phyloP scores from a whole-genome alignment of 2,113 vertebrate genomes.

The Oryzias melastigma region DNA sequence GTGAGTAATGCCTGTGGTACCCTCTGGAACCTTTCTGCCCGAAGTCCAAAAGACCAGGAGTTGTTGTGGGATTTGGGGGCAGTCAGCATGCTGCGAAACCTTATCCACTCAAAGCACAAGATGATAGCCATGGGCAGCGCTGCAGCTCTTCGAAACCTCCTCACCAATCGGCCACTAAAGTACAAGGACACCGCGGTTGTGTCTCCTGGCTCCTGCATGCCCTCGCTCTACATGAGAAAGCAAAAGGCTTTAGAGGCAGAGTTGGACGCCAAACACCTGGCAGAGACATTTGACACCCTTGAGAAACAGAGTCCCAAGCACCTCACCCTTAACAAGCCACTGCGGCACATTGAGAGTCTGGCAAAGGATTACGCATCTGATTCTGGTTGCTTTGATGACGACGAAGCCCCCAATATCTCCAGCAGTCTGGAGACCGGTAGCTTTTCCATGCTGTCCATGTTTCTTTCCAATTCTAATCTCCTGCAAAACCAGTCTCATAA shows the following conservation, averaged over 20 bases:
- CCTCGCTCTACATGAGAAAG: conserved; percentile 94
- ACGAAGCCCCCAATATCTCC: conserved; percentile 88
- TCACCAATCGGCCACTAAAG: conserved; percentile 90
- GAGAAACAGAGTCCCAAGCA: conserved; percentile 88
- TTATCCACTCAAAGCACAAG: conserved; percentile 98
- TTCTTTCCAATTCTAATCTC: conserved; percentile 87
- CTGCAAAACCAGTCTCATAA: conserved; percentile 86
- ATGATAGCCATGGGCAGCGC: conserved; percentile 99
- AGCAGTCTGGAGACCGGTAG: conserved; percentile 82
- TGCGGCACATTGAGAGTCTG: conserved; percentile 89
- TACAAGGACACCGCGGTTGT: conserved; percentile 87
- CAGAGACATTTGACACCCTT: conserved; percentile 89
- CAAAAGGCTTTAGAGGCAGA: conserved; percentile 95
- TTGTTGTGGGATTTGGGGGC: conserved; percentile 96
- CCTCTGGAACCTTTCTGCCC: conserved; percentile 95
- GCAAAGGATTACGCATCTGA: conserved; percentile 95
- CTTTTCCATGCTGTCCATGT: conserved; percentile 88
- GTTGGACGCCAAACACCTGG: conserved; percentile 89
- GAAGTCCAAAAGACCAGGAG: conserved; percentile 92
- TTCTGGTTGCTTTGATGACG: conserved; percentile 95
- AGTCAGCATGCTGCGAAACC: conserved; percentile 95
- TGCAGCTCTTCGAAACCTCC: conserved; percentile 91
- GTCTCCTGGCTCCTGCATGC: conserved; percentile 91
- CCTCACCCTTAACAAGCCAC: conserved; percentile 80
- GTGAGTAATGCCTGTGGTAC: conserved; percentile 99